Evolutionary conservation across 1,140 invertebrate species (phyloP).

Genomic region (Thrips palmi): DNA sequence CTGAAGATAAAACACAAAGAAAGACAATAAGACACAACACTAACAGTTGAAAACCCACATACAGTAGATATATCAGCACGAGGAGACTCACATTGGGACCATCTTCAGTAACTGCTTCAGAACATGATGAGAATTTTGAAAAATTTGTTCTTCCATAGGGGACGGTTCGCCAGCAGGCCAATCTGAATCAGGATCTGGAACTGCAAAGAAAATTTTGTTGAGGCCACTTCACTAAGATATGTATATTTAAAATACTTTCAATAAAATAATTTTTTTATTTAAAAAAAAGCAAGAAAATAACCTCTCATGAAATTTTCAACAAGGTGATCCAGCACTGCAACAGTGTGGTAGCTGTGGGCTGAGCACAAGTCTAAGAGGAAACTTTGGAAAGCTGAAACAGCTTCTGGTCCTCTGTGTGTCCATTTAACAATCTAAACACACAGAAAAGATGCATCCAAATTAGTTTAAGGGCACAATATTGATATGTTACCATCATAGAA

Average conservation of each 20-base stretch:
- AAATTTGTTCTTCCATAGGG: constrained; percentile 24
- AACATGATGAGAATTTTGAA: constrained; percentile 33
- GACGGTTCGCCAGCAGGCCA: constrained; percentile 25
- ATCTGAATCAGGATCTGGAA: constrained; percentile 19
- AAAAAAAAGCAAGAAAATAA: constrained; percentile 17
- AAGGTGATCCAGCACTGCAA: constrained; percentile 33
- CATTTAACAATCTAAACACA: constrained; percentile 30
- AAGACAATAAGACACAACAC: constrained; percentile 11
- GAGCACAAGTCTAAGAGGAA: constrained; percentile 42
- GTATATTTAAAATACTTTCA: constrained; percentile 15
- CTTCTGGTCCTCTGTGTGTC: constrained; percentile 26
- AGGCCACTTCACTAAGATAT: too few species aligned
- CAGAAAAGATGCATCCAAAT: constrained; percentile 1
- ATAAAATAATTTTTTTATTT: constrained; percentile 13
- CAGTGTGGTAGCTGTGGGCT: constrained; percentile 38
- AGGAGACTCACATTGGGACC: constrained; percentile 38
- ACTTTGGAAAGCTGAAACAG: constrained; percentile 31
- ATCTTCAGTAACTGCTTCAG: constrained; percentile 31
- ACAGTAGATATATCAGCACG: constrained; percentile 15
- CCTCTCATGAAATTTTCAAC: constrained; percentile 32
- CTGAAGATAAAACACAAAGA: constrained; percentile 25
- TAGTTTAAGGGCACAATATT: background rate
- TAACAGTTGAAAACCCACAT: constrained; percentile 13
- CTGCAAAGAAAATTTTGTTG: constrained; percentile 15
- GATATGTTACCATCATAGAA: background rate